Conservation (phyloP, 2,797 vertebrate genomes). For the Nothura maculosa region DNA sequence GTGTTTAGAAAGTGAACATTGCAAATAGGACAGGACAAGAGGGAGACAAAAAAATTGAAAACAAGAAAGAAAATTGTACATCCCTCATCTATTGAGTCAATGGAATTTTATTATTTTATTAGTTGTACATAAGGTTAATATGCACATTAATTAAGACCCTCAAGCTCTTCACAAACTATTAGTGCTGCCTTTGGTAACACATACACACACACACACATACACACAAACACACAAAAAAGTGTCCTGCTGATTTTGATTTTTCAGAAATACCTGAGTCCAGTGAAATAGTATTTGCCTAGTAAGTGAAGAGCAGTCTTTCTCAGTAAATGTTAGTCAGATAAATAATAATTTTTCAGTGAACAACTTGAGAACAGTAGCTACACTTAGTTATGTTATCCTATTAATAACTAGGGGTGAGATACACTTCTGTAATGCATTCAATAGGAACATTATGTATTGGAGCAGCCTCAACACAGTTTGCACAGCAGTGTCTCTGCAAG, state of each 20-base stretch:
- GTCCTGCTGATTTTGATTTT: not conserved
- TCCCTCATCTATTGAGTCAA: accelerated
- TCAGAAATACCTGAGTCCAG: not conserved
- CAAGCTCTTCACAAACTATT: not conserved
- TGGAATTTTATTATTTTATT: not conserved
- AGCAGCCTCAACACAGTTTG: not conserved
- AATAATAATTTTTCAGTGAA: not conserved
- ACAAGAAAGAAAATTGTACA: accelerated
- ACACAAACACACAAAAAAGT: accelerated
- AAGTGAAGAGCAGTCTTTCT: not conserved
- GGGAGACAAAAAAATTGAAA: not conserved
- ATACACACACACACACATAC: not conserved
- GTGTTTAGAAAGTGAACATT: not conserved
- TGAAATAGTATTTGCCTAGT: not conserved
- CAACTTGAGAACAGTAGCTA: not conserved
- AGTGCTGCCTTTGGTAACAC: not conserved
- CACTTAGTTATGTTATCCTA: not conserved
- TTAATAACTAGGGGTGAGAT: not conserved
- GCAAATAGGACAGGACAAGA: not conserved
- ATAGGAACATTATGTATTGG: not conserved
- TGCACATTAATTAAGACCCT: not conserved
- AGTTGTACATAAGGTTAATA: not conserved
- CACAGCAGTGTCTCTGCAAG: not conserved
- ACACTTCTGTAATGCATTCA: not conserved
- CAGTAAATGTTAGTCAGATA: not conserved